Percentiles rank a stretch among this genome's conserved stretches.
Evolutionary conservation across 1,140 invertebrate genomes (phyloP).

Genomic region (Cotesia vestalis): DNA sequence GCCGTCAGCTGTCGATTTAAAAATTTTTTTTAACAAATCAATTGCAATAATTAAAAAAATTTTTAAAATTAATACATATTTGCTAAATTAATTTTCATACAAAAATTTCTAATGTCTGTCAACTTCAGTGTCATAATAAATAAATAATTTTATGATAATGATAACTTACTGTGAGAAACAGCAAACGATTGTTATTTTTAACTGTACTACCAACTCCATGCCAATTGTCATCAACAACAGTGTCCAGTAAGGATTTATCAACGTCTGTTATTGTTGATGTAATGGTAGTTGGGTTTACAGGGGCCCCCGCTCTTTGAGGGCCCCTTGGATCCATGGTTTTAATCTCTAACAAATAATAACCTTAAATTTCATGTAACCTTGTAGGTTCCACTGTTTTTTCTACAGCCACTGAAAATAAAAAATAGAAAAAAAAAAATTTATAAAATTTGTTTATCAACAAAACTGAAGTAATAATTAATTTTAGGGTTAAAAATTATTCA

Average conservation of each 20-base stretch:
- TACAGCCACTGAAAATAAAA: no score
- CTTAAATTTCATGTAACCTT: constrained; percentile 1
- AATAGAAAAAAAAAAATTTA: no score
- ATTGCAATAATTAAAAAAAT: neutral
- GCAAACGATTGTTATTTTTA: constrained; percentile 56
- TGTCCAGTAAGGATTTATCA: constrained; percentile 46
- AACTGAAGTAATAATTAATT: no score
- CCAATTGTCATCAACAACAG: constrained; percentile 50
- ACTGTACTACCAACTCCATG: constrained; percentile 45
- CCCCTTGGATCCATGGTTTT: constrained; percentile 61
- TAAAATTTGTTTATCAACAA: no score
- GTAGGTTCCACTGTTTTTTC: neutral
- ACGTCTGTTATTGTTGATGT: constrained; percentile 44
- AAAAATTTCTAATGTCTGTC: neutral
- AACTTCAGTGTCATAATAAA: neutral
- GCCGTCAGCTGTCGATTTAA: no score
- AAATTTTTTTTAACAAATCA: neutral
- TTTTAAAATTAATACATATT: no score
- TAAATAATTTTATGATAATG: neutral
- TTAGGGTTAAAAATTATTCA: no score
- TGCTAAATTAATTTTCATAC: no score
- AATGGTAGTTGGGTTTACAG: constrained; percentile 52
- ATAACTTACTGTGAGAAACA: constrained; percentile 59
- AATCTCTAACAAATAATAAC: neutral
- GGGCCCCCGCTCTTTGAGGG: constrained; percentile 63